phyloP scores from a whole-genome alignment of 2,113 vertebrate species.

The Ifrita kowaldi region DNA sequence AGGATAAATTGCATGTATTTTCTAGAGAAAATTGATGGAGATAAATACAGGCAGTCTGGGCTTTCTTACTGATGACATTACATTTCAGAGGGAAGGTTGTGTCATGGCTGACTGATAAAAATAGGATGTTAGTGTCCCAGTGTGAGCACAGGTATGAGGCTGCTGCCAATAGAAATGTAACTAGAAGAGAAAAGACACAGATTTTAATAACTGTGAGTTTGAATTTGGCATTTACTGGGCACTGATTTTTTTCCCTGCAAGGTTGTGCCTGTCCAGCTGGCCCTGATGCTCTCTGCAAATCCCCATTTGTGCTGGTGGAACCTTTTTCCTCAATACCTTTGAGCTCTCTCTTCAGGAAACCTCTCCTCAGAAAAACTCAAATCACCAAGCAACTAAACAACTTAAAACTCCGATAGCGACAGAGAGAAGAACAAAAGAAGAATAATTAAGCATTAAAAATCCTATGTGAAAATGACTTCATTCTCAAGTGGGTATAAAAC shows the following conservation, averaged over 20 bases:
- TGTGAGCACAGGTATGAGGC: background rate
- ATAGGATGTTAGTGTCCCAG: background rate
- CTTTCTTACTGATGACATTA: background rate
- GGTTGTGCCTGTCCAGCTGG: background rate
- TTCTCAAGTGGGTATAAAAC: constrained; percentile 50
- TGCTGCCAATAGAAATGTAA: background rate
- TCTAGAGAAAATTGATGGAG: background rate
- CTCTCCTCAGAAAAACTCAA: background rate
- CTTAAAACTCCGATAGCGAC: background rate
- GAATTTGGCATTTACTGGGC: background rate
- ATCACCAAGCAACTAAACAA: constrained; percentile 13
- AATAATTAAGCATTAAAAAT: constrained; percentile 66
- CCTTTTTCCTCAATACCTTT: background rate
- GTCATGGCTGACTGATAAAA: background rate
- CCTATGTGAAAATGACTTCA: constrained; percentile 63
- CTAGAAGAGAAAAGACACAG: background rate
- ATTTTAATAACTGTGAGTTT: background rate
- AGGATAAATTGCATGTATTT: background rate
- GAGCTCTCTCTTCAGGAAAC: background rate
- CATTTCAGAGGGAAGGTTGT: background rate
- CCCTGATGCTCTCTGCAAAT: background rate
- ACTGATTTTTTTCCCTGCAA: background rate
- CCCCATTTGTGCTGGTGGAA: background rate
- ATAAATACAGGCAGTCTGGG: background rate
- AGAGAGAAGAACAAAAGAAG: constrained; percentile 33